Conservation (phyloP, 2,113 vertebrate species). For the Syngnathoides biaculeatus region DNA sequence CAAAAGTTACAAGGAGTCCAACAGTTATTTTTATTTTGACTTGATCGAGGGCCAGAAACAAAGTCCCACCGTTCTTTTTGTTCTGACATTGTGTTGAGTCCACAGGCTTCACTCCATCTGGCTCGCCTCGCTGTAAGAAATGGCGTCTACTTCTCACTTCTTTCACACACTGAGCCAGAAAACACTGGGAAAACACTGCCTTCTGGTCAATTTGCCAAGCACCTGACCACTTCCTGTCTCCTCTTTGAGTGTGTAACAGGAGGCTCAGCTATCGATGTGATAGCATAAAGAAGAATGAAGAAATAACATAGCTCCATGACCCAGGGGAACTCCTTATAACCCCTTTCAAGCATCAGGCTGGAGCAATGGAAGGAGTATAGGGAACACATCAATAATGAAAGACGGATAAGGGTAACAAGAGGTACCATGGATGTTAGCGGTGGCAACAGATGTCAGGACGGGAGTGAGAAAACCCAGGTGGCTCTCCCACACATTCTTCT, state of each 20-base stretch:
- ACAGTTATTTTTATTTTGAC: background rate
- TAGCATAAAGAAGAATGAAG: slow-evolving; percentile 10
- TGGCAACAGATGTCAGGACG: slow-evolving; percentile 17
- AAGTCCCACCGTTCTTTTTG: background rate
- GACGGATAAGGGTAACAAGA: slow-evolving; percentile 24
- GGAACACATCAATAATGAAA: slow-evolving; percentile 10
- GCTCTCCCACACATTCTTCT: slow-evolving; percentile 32
- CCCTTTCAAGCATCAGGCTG: background rate
- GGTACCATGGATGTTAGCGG: slow-evolving; percentile 24
- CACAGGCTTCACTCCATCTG: slow-evolving; percentile 16
- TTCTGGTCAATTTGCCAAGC: slow-evolving; percentile 52
- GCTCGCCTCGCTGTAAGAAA: slow-evolving; percentile 17
- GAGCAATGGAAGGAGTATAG: slow-evolving; percentile 6
- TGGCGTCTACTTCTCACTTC: slow-evolving; percentile 13
- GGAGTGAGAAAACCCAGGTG: slow-evolving; percentile 22
- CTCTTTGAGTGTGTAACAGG: slow-evolving; percentile 10
- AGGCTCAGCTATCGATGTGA: slow-evolving; percentile 20
- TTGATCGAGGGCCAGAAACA: background rate
- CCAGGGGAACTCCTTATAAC: slow-evolving; percentile 27
- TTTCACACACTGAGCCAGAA: slow-evolving; percentile 31
- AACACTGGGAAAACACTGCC: slow-evolving; percentile 28
- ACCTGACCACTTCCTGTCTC: slow-evolving; percentile 33
- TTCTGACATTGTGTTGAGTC: slow-evolving; percentile 14
- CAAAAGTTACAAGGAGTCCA: background rate
- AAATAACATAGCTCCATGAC: slow-evolving; percentile 39